Conservation (phyloP, 2,113 vertebrate species). For the Bucco capensis region DNA sequence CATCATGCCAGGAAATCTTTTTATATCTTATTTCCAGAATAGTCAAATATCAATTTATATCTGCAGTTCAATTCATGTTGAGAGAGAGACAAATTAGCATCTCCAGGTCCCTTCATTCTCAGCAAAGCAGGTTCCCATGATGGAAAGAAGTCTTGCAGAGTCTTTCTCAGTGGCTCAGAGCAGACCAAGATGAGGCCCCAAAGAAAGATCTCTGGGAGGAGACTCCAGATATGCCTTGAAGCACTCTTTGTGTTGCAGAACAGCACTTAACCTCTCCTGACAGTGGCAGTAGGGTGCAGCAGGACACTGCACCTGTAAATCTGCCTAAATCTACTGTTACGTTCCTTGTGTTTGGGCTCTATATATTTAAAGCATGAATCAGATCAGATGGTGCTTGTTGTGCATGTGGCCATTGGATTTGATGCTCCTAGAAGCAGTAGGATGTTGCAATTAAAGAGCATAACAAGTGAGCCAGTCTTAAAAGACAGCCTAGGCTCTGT, state of each 20-base stretch:
- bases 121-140: not conserved
- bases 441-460: not conserved
- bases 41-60: not conserved
- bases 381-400: not conserved
- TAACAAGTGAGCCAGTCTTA: not conserved
- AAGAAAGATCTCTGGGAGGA: not conserved
- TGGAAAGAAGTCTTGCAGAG: not conserved
- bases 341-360: not conserved
- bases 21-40: conserved; percentile 13
- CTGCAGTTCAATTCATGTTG: not conserved
- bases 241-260: not conserved
- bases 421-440: not conserved
- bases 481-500: fast-evolving
- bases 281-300: not conserved
- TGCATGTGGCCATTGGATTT: fast-evolving
- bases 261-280: not conserved
- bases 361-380: not conserved
- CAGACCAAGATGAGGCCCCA: not conserved
- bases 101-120: not conserved
- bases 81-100: not conserved
- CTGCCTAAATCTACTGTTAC: not conserved
- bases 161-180: not conserved
- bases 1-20: conserved; percentile 9
- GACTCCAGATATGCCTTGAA: not conserved
- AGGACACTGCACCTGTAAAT: not conserved